Evolutionary conservation across 2,113 vertebrate genomes (phyloP), one percentile per base, ranked within the genome.

Genomic region (Cathartes aura): DNA sequence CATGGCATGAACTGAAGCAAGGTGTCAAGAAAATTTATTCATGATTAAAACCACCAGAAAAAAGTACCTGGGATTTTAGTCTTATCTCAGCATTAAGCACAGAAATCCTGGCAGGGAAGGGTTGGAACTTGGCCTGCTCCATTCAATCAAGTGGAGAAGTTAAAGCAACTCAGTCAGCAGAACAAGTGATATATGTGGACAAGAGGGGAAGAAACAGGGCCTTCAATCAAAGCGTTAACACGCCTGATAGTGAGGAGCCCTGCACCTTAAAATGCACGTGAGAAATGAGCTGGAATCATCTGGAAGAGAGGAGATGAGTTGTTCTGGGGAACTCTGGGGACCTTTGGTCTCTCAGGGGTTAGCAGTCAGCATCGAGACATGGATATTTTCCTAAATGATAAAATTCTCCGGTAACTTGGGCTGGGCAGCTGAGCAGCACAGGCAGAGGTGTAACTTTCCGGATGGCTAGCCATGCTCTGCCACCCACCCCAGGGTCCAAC

Each of bases 1-100:
- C 45, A 88, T 47, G 72, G 87, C 79, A 91, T 88, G 78, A 95
- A 70, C 59, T 82, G 87, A 90, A 96, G 82, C 45, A 63, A 96
- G 62, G 63, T 59, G 74, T 86, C 84, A 93, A 83, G 50, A 58
- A 86, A 95, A 90, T 23, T 81, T 93, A 89, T 80, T 86, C 92
- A 78, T 72, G 24, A 83, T 86, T 90, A 83, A 94, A 95, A 79
- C 26, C 56, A 72, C 16, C 67, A 96, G 73, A 73, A 84, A 82
- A 88, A 84, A 58, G 59, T 63, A 76, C 59, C 24, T 22, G 22
- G 67, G 47, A 81, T 79, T 89, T 91, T 66, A 79, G 70, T 75
- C 80, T 92, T 95, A 86, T 92, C 92, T 89, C 52, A 88, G 40
- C 30, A 73, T 71, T 88, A 91, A 90, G 43, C 59, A 73, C 53